Conservation (phyloP, 1,140 invertebrate species). For the Hypothenemus hampei region DNA sequence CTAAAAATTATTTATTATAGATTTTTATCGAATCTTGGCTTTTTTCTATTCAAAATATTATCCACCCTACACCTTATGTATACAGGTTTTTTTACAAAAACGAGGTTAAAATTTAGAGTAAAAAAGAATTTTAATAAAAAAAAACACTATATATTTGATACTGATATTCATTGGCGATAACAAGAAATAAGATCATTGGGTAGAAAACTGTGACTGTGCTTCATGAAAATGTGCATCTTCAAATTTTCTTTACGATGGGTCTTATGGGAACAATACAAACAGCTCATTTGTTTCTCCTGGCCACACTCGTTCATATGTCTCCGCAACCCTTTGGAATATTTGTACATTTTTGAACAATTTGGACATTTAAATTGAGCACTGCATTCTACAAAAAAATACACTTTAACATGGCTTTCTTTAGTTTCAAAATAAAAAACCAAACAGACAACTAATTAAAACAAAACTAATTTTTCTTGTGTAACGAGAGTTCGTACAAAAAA, state of each 20-base stretch:
- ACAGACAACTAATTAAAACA: no score
- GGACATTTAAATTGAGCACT: slow-evolving; percentile 1
- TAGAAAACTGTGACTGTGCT: slow-evolving; percentile 5
- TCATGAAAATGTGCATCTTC: slow-evolving; percentile 22
- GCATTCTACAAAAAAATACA: no score
- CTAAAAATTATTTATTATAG: slow-evolving; percentile 7
- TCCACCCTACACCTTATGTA: not conserved
- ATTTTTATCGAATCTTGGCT: not conserved
- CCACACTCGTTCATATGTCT: slow-evolving; percentile 28
- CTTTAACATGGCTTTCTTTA: no score
- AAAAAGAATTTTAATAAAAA: no score
- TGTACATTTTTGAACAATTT: slow-evolving; percentile 18
- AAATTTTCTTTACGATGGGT: slow-evolving; percentile 28
- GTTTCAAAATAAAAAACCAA: no score
- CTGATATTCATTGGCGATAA: no score
- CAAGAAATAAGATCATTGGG: no score
- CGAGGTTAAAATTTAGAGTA: no score
- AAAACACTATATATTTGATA: no score
- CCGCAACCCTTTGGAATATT: slow-evolving; percentile 12
- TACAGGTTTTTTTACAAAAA: not conserved
- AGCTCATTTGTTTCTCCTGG: slow-evolving; percentile 25
- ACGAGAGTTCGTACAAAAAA: no score
- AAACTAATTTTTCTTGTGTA: no score
- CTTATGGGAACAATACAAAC: slow-evolving; percentile 22
- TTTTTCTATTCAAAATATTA: not conserved